phyloP scores from a whole-genome alignment of 2,113 vertebrate genomes.

The Phylloscopus trochilus region DNA sequence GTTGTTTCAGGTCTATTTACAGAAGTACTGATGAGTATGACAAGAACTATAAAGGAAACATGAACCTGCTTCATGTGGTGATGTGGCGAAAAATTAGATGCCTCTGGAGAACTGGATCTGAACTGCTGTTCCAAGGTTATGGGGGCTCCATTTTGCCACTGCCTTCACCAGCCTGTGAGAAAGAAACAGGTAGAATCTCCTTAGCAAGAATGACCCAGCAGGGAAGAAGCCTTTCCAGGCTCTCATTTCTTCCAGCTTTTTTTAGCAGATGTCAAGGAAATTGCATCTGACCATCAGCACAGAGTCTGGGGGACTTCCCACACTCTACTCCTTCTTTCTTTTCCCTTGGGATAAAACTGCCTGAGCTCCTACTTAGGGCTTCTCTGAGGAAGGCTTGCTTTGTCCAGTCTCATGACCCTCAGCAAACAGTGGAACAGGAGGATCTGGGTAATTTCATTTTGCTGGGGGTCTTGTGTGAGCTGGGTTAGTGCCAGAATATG shows the following conservation, averaged over 20 bases:
- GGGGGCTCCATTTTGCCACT: background rate
- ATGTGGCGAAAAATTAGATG: background rate
- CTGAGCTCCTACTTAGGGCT: background rate
- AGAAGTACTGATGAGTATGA: background rate
- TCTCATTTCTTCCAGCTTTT: background rate
- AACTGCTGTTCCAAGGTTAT: background rate
- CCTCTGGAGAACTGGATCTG: background rate
- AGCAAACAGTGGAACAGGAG: background rate
- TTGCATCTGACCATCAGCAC: background rate
- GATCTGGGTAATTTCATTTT: background rate
- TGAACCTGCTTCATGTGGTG: background rate
- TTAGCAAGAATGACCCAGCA: background rate
- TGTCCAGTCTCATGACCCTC: background rate
- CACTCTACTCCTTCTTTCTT: background rate
- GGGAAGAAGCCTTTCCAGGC: background rate
- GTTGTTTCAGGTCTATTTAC: background rate
- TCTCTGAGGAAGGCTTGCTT: background rate
- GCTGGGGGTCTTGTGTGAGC: background rate
- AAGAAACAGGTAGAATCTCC: background rate
- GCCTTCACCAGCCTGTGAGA: background rate
- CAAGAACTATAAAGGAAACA: constrained; percentile 11
- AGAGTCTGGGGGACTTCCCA: background rate
- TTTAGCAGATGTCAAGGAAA: background rate
- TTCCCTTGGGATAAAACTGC: background rate
- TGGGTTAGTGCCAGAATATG: background rate